A percentile compares a stretch with the other conserved stretches of the same genome.
phyloP scores from a whole-genome alignment of 2,797 vertebrate genomes.

The Ficedula albicollis region DNA sequence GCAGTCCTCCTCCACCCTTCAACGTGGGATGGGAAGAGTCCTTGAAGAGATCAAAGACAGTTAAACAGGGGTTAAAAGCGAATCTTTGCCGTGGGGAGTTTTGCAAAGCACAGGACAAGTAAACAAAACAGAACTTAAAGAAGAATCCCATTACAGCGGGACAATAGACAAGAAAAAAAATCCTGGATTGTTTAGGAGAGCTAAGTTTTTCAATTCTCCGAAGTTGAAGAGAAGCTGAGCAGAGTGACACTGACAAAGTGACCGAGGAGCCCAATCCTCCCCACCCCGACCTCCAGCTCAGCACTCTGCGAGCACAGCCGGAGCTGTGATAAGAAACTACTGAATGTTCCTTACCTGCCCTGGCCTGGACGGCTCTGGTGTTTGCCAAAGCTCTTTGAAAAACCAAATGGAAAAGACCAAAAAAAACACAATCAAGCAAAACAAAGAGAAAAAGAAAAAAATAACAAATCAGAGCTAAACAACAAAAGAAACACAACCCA shows the following conservation, averaged over 20 bases:
- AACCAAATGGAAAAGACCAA: background rate
- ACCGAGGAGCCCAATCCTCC: background rate
- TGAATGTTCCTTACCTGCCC: slow-evolving; percentile 60
- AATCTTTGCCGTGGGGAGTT: background rate
- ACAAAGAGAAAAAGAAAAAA: background rate
- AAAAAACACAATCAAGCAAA: background rate
- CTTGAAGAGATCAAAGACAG: background rate
- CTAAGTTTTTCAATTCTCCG: background rate
- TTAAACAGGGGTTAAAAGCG: background rate
- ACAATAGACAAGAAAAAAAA: background rate
- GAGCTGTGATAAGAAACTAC: background rate
- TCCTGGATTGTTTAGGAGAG: background rate
- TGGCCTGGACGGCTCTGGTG: slow-evolving; percentile 8
- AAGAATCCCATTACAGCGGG: background rate
- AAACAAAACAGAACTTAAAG: background rate
- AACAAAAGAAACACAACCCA: background rate
- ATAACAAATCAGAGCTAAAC: background rate
- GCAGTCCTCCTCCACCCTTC: background rate
- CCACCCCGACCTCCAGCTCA: background rate
- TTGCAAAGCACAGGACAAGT: background rate
- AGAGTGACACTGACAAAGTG: background rate
- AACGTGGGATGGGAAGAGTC: accelerated
- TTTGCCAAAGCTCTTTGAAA: slow-evolving; percentile 39
- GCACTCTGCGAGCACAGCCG: background rate
- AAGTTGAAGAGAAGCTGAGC: background rate